Conservation (phyloP, 2,888 invertebrate genomes). For the Eremobia ochroleuca region DNA sequence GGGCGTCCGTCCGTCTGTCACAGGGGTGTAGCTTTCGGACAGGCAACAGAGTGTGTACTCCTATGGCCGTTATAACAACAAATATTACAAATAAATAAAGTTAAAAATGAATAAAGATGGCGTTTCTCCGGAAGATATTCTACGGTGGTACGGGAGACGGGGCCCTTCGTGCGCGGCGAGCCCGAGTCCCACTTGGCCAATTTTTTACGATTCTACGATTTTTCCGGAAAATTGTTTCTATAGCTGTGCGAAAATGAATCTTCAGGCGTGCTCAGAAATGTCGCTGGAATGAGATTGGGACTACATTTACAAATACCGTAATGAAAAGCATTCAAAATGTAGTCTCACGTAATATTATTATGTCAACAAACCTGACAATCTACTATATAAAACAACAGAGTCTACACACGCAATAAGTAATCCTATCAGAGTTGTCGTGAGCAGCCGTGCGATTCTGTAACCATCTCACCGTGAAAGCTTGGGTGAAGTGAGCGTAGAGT, state of each 20-base stretch:
- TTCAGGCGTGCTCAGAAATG: not conserved
- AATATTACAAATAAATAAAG: not conserved
- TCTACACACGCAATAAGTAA: constrained; percentile 16
- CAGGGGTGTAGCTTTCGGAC: not conserved
- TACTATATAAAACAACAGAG: not conserved
- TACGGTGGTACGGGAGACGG: not conserved
- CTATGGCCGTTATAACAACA: not conserved
- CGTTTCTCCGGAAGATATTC: not conserved
- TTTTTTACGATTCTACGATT: not conserved
- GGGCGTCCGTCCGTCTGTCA: not conserved
- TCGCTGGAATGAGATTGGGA: not conserved
- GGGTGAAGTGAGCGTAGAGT: too few species aligned
- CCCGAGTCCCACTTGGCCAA: not conserved
- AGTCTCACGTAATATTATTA: too few species aligned
- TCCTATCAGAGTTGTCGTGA: not conserved
- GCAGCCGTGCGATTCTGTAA: too few species aligned
- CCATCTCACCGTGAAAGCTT: too few species aligned
- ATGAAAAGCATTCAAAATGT: too few species aligned
- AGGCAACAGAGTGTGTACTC: not conserved
- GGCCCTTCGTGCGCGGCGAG: not conserved
- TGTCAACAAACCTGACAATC: not conserved
- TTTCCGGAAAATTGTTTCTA: not conserved
- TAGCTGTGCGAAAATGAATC: not conserved
- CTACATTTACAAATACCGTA: too few species aligned
- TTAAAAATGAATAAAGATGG: not conserved